These are phyloP conservation scores for Albula goreensis DNA, from an alignment of 2,113 vertebrate species.

Conservation along the genomic window DNA sequence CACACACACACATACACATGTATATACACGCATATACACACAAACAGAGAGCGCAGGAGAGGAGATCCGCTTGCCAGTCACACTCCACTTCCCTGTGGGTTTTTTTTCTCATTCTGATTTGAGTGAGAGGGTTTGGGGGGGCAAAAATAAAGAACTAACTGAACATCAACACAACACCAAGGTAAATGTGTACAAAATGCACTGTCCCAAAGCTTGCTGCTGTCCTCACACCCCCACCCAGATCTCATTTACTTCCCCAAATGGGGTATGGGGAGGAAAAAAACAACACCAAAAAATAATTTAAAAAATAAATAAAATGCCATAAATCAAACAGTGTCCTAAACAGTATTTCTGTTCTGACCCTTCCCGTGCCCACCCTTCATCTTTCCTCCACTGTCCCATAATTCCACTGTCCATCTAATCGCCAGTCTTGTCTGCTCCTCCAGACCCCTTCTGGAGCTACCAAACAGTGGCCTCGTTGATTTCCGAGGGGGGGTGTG, in stretches of 20 bases:
- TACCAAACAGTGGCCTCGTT: slow-evolving; percentile 96
- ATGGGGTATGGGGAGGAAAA: background rate
- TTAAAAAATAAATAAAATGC: slow-evolving; percentile 23
- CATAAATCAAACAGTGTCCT: slow-evolving; percentile 24
- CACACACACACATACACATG: too few species aligned
- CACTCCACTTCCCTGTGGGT: background rate
- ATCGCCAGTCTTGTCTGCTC: slow-evolving; percentile 11
- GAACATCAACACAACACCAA: slow-evolving; percentile 15
- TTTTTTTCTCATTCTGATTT: background rate
- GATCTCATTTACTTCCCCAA: background rate
- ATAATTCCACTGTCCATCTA: slow-evolving; percentile 25
- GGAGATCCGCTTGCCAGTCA: too few species aligned
- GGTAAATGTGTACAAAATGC: background rate
- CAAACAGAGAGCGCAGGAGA: too few species aligned
- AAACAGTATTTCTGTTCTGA: slow-evolving; percentile 42
- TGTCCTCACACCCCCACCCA: background rate
- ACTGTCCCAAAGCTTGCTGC: background rate
- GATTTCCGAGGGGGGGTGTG: slow-evolving; percentile 90
- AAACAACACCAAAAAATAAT: slow-evolving; percentile 39
- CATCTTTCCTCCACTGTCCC: background rate
- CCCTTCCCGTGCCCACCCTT: background rate
- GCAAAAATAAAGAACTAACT: background rate
- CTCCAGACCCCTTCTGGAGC: slow-evolving; percentile 41
- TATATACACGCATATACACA: too few species aligned
- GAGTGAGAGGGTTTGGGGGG: too few species aligned